Conservation (phyloP, 1,140 invertebrate genomes). For the Heliconius eleuchia region DNA sequence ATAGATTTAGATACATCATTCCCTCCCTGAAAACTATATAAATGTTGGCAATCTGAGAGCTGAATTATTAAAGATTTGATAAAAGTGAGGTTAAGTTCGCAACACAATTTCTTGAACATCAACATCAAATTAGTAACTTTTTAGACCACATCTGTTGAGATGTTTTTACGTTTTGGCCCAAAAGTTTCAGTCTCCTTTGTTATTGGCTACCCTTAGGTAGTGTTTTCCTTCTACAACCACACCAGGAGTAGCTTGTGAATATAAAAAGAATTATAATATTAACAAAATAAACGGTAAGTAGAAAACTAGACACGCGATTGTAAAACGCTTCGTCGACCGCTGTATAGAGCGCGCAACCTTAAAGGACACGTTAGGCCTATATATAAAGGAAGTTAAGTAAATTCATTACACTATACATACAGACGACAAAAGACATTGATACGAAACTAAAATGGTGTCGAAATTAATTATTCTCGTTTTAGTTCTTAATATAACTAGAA, state of each 20-base stretch:
- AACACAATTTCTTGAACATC: too few species aligned
- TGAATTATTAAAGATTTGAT: too few species aligned
- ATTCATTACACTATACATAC: neutral
- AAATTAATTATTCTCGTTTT: conserved; percentile 28
- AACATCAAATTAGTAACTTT: too few species aligned
- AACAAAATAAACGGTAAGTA: neutral
- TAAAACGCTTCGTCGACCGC: conserved; percentile 28
- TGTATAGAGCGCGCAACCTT: conserved; percentile 24
- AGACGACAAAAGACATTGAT: neutral
- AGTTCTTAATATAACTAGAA: conserved; percentile 11
- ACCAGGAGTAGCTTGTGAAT: neutral
- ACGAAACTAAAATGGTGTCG: conserved; percentile 24
- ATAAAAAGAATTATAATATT: neutral
- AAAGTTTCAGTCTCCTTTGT: neutral
- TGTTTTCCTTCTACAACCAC: too few species aligned
- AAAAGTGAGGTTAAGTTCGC: too few species aligned
- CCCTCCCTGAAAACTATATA: too few species aligned
- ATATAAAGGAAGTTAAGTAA: conserved; percentile 33
- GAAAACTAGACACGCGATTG: neutral
- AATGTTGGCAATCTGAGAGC: too few species aligned
- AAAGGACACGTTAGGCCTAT: conserved; percentile 30
- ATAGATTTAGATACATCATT: too few species aligned
- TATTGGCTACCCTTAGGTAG: neutral
- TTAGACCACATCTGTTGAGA: too few species aligned
- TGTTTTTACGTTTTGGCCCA: too few species aligned